These are phyloP conservation scores for Thermophis baileyi DNA, from an alignment of 2,113 vertebrate genomes.

Conservation along the genomic window DNA sequence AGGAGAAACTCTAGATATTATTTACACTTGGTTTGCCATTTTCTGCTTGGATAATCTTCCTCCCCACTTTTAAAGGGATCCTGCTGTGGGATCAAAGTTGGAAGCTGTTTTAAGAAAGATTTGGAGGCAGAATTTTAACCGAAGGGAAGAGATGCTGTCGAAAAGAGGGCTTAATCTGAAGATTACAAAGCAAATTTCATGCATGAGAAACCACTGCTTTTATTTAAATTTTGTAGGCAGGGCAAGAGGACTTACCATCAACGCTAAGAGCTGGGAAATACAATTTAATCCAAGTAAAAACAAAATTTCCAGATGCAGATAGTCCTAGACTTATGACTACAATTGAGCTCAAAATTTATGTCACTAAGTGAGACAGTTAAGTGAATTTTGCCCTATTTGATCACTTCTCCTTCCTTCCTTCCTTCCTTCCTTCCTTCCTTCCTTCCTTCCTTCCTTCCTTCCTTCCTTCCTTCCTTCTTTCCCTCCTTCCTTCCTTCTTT, in stretches of 20 bases:
- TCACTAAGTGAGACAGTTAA: not conserved
- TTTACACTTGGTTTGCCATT: constrained; percentile 10
- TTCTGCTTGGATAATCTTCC: not conserved
- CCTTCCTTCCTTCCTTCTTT: too few species aligned
- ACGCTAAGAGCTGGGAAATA: not conserved
- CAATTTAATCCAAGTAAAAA: not conserved
- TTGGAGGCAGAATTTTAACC: not conserved
- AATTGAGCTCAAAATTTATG: too few species aligned
- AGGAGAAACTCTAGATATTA: not conserved
- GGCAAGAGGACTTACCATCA: not conserved
- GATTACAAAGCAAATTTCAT: not conserved
- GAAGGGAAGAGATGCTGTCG: not conserved
- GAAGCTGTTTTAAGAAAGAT: not conserved
- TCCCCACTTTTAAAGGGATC: not conserved
- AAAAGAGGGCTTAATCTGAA: not conserved
- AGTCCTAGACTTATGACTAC: too few species aligned
- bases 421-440: too few species aligned
- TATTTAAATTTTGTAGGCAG: not conserved
- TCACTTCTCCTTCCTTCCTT: not conserved
- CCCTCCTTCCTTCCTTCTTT: too few species aligned
- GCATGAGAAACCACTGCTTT: not conserved
- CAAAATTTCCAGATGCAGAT: not conserved
- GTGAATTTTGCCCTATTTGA: not conserved
- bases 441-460: too few species aligned
- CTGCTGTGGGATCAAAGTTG: not conserved